Evolutionary conservation across 2,113 vertebrate species (phyloP), one percentile per base, ranked within the genome.

Genomic region (Maccullochella peelii): DNA sequence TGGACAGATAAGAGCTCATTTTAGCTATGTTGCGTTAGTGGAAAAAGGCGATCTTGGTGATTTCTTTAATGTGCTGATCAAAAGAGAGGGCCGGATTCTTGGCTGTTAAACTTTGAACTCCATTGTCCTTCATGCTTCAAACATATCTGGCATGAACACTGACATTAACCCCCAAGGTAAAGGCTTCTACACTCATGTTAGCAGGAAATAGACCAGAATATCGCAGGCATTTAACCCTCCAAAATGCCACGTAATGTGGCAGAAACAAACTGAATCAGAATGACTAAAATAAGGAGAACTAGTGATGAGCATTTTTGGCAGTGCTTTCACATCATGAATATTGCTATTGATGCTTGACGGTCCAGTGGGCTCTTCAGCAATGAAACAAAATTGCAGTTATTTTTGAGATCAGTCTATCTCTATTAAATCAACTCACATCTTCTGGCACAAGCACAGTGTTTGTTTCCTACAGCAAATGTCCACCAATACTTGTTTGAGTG

Each of bases 371-470:
- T 50, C 42, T 25, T 15, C 2, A 50, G 8, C 14, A 25, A 52
- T 6, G 4, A 52, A 63, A 76, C 44, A 2, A 52, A 50, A 52
- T 14, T 7, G 20, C 30, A 63, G 59, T 25, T 76, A 54, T 71
- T 62, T 79, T 16, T 71, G 42, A 70, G 3, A 63, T 3, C 61
- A 66, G 25, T 66, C 50, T 6, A 12, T 74, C 72, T 67, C 42
- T 59, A 18, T 68, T 50, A 30, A 50, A 8, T 25, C 21, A 36
- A n/a, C 30, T 61, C 47, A 11, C 54, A 16, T 27, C 44, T 73
- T 50, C 63, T 76, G 80, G 80, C 72, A 54, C n/a, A 20, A 44
- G 33, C n/a, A 16, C 50, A 49, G 27, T 80, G 66, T 73, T 68
- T 12, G 74, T 71, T 74, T 86, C 74, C 68, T 27, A 12, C 23